Percentiles rank a stretch among this genome's conserved stretches.
phyloP scores from a whole-genome alignment of 1,140 invertebrate species.

The Oncopodura yosiiana region DNA sequence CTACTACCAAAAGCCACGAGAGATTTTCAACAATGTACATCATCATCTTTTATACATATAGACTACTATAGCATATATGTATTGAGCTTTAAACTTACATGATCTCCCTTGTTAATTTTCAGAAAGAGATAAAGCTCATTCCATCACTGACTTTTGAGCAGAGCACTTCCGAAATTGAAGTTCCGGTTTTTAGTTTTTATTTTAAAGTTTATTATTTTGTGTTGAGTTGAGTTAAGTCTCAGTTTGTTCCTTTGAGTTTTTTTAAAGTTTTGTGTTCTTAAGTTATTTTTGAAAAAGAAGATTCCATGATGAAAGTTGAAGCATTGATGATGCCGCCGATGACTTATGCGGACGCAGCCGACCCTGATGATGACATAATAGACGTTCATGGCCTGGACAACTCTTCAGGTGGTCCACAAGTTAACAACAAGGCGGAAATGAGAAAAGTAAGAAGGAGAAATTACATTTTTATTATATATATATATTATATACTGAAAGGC shows the following conservation, averaged over 20 bases:
- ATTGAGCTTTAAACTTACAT: too few relatives aligned
- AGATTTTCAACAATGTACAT: too few relatives aligned
- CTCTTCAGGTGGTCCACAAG: slow-evolving; percentile 3
- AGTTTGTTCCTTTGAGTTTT: not conserved
- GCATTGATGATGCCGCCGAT: slow-evolving; percentile 3
- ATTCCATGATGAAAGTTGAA: slow-evolving; percentile 7
- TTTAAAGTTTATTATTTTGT: not conserved
- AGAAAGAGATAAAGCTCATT: too few relatives aligned
- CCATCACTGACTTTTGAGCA: slow-evolving; percentile 2
- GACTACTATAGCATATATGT: too few relatives aligned
- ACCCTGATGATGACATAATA: not conserved
- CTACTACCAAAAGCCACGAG: too few relatives aligned
- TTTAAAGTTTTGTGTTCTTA: not conserved
- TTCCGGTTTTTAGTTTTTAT: not conserved
- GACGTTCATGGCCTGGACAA: not conserved
- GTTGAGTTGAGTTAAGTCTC: too few relatives aligned
- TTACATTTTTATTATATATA: not conserved
- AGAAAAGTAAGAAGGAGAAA: slow-evolving; percentile 6
- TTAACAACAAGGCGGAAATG: slow-evolving; percentile 10
- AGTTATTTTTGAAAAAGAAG: not conserved
- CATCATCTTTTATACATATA: too few relatives aligned
- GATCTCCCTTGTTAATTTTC: too few relatives aligned
- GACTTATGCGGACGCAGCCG: not conserved
- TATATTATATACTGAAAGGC: too few relatives aligned
- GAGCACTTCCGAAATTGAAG: not conserved